A percentile compares a stretch with the other conserved stretches of the same genome.
Conservation (phyloP, 2,888 invertebrate species). For the Macrosiphum euphorbiae region DNA sequence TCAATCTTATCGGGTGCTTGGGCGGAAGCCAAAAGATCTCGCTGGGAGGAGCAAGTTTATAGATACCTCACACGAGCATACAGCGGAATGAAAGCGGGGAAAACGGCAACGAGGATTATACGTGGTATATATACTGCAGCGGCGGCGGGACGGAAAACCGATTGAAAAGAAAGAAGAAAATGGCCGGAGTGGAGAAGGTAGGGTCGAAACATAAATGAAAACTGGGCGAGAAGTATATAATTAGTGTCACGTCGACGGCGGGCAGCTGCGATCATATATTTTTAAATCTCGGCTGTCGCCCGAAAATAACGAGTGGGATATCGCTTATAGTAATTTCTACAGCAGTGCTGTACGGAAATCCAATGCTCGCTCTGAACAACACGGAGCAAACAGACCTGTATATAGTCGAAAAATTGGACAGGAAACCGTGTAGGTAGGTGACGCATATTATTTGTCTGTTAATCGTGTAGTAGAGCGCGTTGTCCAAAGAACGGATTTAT, state of each 20-base stretch:
- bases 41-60: slow-evolving; percentile 1
- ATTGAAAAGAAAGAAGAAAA: neutral
- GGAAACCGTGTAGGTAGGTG: neutral
- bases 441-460: neutral
- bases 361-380: neutral
- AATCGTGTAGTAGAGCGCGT: neutral
- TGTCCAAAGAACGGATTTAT: neutral
- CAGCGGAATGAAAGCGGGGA: neutral
- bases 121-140: neutral
- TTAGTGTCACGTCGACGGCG: slow-evolving; percentile 18
- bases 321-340: neutral
- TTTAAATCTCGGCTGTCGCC: slow-evolving; percentile 32
- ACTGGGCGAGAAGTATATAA: neutral
- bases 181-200: neutral
- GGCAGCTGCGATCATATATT: slow-evolving; percentile 14
- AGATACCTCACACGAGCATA: neutral
- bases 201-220: neutral
- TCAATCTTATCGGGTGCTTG: slow-evolving; percentile 48
- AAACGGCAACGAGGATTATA: neutral
- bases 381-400: neutral
- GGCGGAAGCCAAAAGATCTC: slow-evolving; percentile 13
- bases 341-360: neutral
- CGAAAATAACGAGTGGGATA: neutral
- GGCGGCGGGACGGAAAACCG: neutral
- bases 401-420: neutral